These are phyloP conservation scores for Copsychus sechellarum DNA, from an alignment of 2,113 vertebrate species.

Conservation along the genomic window DNA sequence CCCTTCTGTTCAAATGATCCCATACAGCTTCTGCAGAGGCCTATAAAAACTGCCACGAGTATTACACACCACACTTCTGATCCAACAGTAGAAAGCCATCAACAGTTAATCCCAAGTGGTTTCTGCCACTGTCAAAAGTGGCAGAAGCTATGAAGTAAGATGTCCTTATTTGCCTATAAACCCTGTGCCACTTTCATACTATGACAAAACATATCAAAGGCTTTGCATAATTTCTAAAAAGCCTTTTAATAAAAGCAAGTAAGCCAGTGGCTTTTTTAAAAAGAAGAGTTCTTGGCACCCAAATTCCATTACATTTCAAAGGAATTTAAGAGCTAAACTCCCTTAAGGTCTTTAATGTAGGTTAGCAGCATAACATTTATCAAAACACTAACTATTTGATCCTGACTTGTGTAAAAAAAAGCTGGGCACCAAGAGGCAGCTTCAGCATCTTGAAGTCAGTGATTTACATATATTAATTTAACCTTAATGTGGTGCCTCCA, in stretches of 20 bases:
- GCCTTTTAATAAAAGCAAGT: slow-evolving; percentile 12
- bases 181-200: neutral
- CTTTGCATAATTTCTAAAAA: neutral
- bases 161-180: neutral
- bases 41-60: neutral
- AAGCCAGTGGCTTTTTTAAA: neutral
- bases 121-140: neutral
- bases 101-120: neutral
- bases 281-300: neutral
- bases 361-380: slow-evolving; percentile 17
- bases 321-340: slow-evolving; percentile 15
- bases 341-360: slow-evolving; percentile 12
- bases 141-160: neutral
- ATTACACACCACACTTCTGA: neutral
- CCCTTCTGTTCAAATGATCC: neutral
- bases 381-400: slow-evolving; percentile 46
- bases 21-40: neutral
- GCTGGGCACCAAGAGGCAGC: slow-evolving; percentile 31
- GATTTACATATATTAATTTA: slow-evolving; percentile 51
- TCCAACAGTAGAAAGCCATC: neutral
- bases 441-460: slow-evolving; percentile 2
- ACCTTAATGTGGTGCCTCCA: neutral
- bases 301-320: slow-evolving; percentile 30
- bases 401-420: slow-evolving; percentile 1
- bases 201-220: neutral